These are phyloP conservation scores for Melangyna quadrimaculata DNA, from an alignment of 2,888 invertebrate species.

Conservation along the genomic window DNA sequence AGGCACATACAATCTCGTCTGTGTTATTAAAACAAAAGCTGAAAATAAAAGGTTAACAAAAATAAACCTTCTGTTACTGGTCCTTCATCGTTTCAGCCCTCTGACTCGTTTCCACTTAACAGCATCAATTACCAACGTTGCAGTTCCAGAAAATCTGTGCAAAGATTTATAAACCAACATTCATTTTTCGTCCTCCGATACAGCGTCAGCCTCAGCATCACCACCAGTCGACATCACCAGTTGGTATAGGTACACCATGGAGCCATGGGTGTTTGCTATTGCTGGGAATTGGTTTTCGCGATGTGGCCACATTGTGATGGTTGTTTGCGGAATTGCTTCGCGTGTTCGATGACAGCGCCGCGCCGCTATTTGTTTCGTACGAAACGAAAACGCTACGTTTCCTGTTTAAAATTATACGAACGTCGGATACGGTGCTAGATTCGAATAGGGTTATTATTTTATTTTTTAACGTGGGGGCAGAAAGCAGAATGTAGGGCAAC, in stretches of 20 bases:
- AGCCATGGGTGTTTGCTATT: neutral
- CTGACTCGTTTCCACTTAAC: neutral
- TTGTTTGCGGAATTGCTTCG: constrained; percentile 23
- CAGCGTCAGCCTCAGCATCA: neutral
- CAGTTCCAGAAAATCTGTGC: constrained; percentile 10
- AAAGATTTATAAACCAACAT: constrained; percentile 34
- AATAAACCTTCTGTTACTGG: neutral
- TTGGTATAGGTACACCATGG: neutral
- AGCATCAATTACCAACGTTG: constrained; percentile 18
- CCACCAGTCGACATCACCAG: neutral
- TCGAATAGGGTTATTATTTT: neutral
- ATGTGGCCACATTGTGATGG: constrained; percentile 55
- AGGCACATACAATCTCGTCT: too few species aligned
- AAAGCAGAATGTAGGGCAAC: constrained; percentile 34
- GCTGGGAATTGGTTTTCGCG: constrained; percentile 16
- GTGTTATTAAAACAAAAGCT: neutral
- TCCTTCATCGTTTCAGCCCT: neutral
- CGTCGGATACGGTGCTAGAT: neutral
- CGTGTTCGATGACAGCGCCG: constrained; percentile 15
- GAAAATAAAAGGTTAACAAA: neutral
- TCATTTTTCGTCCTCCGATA: constrained; percentile 8
- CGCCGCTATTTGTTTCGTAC: neutral
- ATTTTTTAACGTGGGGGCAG: neutral
- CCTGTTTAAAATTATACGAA: neutral
- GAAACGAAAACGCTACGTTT: constrained; percentile 18